Evolutionary conservation across 2,888 invertebrate species (phyloP).

Genomic region (Amiota communis): DNA sequence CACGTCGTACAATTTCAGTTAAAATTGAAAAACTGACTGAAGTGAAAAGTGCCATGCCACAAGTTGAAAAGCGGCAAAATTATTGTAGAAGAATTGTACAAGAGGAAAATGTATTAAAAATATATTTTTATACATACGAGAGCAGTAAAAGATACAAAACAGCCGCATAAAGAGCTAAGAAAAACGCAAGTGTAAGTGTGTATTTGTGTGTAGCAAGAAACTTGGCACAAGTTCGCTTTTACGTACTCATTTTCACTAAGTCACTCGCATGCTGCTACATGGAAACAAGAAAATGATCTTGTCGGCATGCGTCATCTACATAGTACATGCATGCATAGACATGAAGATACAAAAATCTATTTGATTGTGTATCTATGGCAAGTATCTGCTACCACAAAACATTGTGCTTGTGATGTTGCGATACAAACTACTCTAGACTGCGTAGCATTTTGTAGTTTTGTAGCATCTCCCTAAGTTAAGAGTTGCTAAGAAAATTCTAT

Average conservation of each 20-base stretch:
- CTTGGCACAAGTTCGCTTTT: neutral
- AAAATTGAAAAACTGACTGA: constrained; percentile 69
- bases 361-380: constrained; percentile 18
- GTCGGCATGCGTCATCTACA: constrained; percentile 13
- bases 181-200: neutral
- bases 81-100: constrained; percentile 45
- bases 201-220: neutral
- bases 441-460: neutral
- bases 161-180: constrained; percentile 58
- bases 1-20: constrained; percentile 65
- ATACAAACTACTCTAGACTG: neutral
- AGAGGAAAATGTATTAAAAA: constrained; percentile 46
- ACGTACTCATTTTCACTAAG: no score
- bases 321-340: neutral
- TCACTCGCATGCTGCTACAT: neutral
- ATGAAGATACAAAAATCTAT: constrained; percentile 16
- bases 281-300: constrained; percentile 28
- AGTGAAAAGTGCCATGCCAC: constrained; percentile 58
- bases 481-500: no score
- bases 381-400: neutral
- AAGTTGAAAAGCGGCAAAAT: constrained; percentile 47
- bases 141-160: constrained; percentile 53
- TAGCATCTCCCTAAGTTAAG: neutral
- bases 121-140: constrained; percentile 61
- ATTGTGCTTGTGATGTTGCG: constrained; percentile 12